Percentiles rank a stretch among this genome's conserved stretches.
phyloP scores from a whole-genome alignment of 92 coral and sea anemone genomes.

The Paragorgia papillata region DNA sequence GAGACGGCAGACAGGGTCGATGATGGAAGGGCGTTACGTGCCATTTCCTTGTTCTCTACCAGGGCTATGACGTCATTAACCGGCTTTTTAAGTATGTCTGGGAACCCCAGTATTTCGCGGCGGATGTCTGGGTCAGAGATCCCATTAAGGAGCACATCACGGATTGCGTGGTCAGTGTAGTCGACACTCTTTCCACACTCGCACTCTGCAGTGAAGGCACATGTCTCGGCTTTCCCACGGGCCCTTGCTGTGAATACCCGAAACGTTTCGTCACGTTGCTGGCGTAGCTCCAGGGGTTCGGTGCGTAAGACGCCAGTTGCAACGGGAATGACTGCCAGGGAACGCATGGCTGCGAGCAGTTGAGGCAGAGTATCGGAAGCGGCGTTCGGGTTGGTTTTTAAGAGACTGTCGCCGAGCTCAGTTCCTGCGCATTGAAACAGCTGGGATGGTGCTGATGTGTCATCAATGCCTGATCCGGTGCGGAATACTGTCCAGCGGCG shows the following conservation, averaged over 20 bases:
- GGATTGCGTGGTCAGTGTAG: slow-evolving; percentile 59
- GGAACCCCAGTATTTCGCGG: slow-evolving; percentile 51
- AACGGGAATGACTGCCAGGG: slow-evolving; percentile 64
- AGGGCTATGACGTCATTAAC: slow-evolving; percentile 61
- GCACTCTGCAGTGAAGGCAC: slow-evolving; percentile 52
- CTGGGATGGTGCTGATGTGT: slow-evolving; percentile 64
- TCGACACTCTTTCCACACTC: slow-evolving; percentile 48
- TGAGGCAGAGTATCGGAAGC: slow-evolving; percentile 36
- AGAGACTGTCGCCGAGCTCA: slow-evolving; percentile 61
- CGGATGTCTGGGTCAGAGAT: slow-evolving; percentile 59
- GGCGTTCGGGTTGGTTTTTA: slow-evolving; percentile 51
- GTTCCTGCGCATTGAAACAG: slow-evolving; percentile 63
- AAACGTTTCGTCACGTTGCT: slow-evolving; percentile 59
- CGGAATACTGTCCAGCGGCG: slow-evolving; percentile 68
- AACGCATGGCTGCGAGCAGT: slow-evolving; percentile 64
- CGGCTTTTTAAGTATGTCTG: slow-evolving; percentile 45
- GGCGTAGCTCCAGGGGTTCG: slow-evolving; percentile 57
- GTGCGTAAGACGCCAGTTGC: slow-evolving; percentile 68
- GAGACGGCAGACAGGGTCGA: slow-evolving; percentile 61
- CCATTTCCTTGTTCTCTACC: slow-evolving; percentile 67
- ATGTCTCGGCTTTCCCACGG: slow-evolving; percentile 70
- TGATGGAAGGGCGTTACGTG: slow-evolving; percentile 63
- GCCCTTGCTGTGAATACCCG: slow-evolving; percentile 67
- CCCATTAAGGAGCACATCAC: slow-evolving; percentile 59
- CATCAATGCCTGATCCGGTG: slow-evolving; percentile 59